Evolutionary conservation across 1,140 invertebrate species (phyloP).

Genomic region (Armadillidium nasatum): DNA sequence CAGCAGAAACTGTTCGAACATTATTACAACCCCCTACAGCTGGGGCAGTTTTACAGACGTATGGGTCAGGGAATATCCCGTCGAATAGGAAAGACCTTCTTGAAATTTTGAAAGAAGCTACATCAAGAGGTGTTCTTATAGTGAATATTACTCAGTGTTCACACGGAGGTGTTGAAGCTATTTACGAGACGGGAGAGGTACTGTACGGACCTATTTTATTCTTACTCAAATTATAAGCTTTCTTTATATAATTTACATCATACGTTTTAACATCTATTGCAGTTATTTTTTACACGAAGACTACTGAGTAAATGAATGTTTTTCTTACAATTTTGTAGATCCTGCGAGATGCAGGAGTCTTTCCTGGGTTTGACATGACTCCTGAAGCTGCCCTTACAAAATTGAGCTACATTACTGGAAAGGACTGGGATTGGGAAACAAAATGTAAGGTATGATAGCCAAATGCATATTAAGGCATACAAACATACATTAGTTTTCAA

Average conservation of each 20-base stretch:
- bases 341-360: slow-evolving; percentile 64
- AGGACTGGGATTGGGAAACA: slow-evolving; percentile 67
- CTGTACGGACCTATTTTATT: too few relatives aligned
- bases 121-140: slow-evolving; percentile 75
- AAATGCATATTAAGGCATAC: too few relatives aligned
- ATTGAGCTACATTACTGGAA: slow-evolving; percentile 82
- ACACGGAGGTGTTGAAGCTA: slow-evolving; percentile 65
- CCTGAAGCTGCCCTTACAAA: slow-evolving; percentile 89
- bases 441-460: slow-evolving; percentile 58
- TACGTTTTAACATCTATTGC: too few relatives aligned
- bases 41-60: slow-evolving; percentile 86
- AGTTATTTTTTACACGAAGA: too few relatives aligned
- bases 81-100: slow-evolving; percentile 76
- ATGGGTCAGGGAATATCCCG: slow-evolving; percentile 89
- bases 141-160: slow-evolving; percentile 89
- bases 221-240: too few relatives aligned
- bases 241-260: too few relatives aligned
- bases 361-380: slow-evolving; percentile 91
- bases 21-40: slow-evolving; percentile 78
- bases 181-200: slow-evolving; percentile 76
- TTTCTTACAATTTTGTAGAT: slow-evolving; percentile 46
- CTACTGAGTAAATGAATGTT: too few relatives aligned
- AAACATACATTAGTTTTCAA: too few relatives aligned
- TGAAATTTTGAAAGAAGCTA: slow-evolving; percentile 65
- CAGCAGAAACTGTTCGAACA: slow-evolving; percentile 65